Percentiles rank a stretch among this genome's conserved stretches.
Evolutionary conservation across 1,140 invertebrate genomes (phyloP).

Genomic region (Calephelis nemesis): DNA sequence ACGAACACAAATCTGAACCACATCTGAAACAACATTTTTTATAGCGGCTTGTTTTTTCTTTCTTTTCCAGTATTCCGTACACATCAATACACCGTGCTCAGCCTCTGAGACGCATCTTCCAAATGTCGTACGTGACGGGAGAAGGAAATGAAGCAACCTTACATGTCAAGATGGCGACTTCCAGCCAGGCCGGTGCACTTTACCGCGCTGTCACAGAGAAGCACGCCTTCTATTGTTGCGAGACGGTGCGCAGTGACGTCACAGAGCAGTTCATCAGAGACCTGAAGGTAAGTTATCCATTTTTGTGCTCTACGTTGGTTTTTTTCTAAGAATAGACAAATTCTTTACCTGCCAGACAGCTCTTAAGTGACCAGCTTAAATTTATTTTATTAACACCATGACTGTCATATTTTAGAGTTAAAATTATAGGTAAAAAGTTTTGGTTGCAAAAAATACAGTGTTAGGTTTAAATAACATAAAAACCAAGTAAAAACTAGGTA

Average conservation of each 20-base stretch:
- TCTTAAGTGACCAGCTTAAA: no score
- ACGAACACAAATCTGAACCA: no score
- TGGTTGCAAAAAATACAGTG: no score
- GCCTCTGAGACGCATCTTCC: conserved; percentile 86
- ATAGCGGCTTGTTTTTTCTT: background rate
- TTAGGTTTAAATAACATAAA: no score
- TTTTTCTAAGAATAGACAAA: background rate
- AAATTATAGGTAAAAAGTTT: no score
- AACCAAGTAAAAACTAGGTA: no score
- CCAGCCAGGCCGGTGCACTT: conserved; percentile 87
- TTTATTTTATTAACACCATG: no score
- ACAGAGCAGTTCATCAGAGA: conserved; percentile 93
- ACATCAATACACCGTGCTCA: conserved; percentile 90
- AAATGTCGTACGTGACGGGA: conserved; percentile 86
- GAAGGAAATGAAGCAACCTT: conserved; percentile 85
- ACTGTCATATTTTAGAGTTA: no score
- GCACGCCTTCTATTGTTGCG: conserved; percentile 94
- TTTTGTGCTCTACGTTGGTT: background rate
- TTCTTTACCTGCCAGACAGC: no score
- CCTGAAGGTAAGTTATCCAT: conserved; percentile 82
- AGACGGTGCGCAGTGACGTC: conserved; percentile 92
- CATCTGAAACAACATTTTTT: no score
- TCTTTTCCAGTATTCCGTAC: conserved; percentile 87
- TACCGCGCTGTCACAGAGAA: conserved; percentile 94
- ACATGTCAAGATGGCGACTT: conserved; percentile 90